Evolutionary conservation across 2,113 vertebrate species (phyloP).

Genomic region (Sylvietta virens): DNA sequence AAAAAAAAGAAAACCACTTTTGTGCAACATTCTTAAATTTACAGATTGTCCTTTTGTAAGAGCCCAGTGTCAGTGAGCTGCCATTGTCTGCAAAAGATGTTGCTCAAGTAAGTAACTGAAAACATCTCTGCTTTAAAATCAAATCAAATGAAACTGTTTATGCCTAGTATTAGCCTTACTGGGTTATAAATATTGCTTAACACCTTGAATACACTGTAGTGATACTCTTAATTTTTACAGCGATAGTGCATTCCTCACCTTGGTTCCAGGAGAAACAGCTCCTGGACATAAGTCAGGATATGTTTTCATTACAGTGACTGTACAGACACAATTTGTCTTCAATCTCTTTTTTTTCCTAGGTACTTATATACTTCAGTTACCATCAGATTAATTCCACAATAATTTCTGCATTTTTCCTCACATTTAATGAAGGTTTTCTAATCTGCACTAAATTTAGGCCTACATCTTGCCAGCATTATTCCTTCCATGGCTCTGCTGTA

Average conservation of each 20-base stretch:
- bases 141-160: neutral
- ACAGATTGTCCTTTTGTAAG: neutral
- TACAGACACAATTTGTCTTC: neutral
- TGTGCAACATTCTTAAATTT: neutral
- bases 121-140: neutral
- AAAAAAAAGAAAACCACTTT: neutral
- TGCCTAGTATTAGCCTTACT: neutral
- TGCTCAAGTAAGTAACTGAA: neutral
- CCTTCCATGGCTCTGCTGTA: neutral
- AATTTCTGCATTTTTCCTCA: neutral
- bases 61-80: neutral
- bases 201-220: neutral
- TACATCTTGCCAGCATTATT: neutral
- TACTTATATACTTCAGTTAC: neutral
- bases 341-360: neutral
- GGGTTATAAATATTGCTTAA: neutral
- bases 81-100: neutral
- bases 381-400: neutral
- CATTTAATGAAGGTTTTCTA: neutral
- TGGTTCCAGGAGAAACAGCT: neutral
- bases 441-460: neutral
- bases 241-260: neutral
- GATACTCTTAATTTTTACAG: neutral
- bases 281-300: too few species aligned
- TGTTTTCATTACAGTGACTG: neutral